These are phyloP conservation scores for Cercopithecus mitis DNA, from an alignment of 2,797 vertebrate genomes.

Conservation along the genomic window DNA sequence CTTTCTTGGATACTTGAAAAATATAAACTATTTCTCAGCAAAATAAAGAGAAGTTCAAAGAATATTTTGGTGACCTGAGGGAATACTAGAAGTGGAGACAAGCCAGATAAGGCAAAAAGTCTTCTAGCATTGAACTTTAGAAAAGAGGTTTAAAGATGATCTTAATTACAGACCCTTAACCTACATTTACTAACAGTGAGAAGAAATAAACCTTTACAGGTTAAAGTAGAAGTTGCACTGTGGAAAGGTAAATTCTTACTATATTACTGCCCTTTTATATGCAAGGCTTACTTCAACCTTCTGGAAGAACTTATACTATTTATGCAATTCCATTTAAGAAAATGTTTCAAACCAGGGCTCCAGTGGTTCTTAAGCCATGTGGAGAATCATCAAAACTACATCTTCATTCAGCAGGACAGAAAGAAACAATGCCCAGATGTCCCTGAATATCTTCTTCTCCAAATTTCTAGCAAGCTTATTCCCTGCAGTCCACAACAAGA, in stretches of 20 bases:
- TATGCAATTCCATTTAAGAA: neutral
- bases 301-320: neutral
- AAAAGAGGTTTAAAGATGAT: neutral
- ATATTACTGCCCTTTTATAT: neutral
- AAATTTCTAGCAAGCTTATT: neutral
- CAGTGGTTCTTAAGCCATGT: neutral
- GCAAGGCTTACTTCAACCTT: neutral
- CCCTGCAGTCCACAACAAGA: neutral
- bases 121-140: neutral
- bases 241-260: slow-evolving; percentile 25
- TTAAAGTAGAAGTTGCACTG: neutral
- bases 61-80: neutral
- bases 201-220: neutral
- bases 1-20: neutral
- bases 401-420: neutral
- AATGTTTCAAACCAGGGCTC: neutral
- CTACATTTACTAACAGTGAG: neutral
- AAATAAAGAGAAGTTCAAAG: neutral
- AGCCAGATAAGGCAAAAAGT: neutral
- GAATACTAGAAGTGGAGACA: neutral
- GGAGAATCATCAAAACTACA: neutral
- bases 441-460: neutral
- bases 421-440: neutral
- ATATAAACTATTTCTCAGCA: neutral
- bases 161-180: neutral